Base-by-base conservation (phyloP, 2,888 invertebrate species). In the Plebejus melissa region DNA sequence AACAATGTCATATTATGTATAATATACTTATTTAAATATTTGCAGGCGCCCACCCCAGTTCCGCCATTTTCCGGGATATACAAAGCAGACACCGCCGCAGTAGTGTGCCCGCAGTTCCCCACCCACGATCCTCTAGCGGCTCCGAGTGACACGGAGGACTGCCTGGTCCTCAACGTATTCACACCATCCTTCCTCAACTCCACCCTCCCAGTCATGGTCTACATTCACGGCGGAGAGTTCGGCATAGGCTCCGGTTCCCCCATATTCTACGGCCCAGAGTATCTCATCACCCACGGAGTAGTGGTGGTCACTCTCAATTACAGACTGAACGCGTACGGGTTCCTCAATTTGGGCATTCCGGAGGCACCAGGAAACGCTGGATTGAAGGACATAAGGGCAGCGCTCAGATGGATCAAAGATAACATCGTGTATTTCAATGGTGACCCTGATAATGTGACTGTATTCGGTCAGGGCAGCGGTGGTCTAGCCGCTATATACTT, bases 171-270 rank as follows among this genome's bases (percentile, higher is more conserved):
- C 0, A 94, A 94, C 80, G 82, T 94, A 1, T 93, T 84, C 82
- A 85, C 88, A 0, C 94, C 94, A 2, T 80, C 83, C 0, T 79
- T 82, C 9, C 74, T 80, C 2, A 90, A 88, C 76, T 77, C 81
- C 1, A 83, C 85, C 2, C 77, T 86, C 4, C 94, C 94, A 0
- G 91, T 94, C 1, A 90, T 94, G 86, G 89, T 93, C 0, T 93
- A 85, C 79, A 84, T 94, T 1, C 94, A 94, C 38, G 94, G 94
- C 0, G 94, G 94, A 1, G 93, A 88, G 4, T 94, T 93, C 65
- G 90, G 90, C 0, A 81, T 86, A 0, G 94, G 94, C 0, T 88
- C 90, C 1, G 90, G 92, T 0, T 90, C 90, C 0, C 86, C 91
- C 0, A 82, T 81, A 46, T 88, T 91, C 78, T 89, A 89, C 77